Evolutionary conservation across 1,140 invertebrate species (phyloP), one percentile per base, ranked within the genome.

Genomic region (Anthonomus grandis): DNA sequence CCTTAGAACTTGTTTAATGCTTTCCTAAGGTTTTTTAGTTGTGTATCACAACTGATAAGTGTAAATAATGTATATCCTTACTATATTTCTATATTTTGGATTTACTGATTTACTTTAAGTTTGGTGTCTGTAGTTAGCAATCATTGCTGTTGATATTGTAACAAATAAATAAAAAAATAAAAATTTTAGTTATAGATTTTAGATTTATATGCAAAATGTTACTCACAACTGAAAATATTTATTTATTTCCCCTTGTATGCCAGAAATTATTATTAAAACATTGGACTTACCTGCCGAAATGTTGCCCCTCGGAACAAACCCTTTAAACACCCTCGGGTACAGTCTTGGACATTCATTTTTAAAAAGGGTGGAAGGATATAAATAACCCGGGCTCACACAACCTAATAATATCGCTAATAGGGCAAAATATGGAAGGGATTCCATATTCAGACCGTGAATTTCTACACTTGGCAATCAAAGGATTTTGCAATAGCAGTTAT

Each of bases 251-350:
- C 5, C n/a, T 31, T 36, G 19, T 49, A 6, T 36, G 1, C 8
- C 25, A 34, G 1, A 45, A 46, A 13, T 9, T 17, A 9, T 18
- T 22, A n/a, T 41, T 24, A 25, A 52, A 45, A 3, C 27, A 10
- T 15, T 6, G 25, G 36, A 47, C 15, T 57, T 64, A 70, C 70
- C 70, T 57, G 70, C 63, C 34, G 53, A 60, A 18, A 67, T 39
- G 56, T 71, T 71, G 18, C 67, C 70, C 48, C 59, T 54, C 8
- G 70, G 70, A 10, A 70, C 46, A 49, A 59, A 71, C 5, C 70
- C 68, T 44, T 59, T 64, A 45, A 70, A 71, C 3, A 60, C 53
- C 46, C 61, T 61, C 15, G 48, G 59, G 54, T 67, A 69, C 15
- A 71, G 47, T 44, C 59, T 52, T 15, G 69, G 67, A 53, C 69